Percentiles rank a stretch among this genome's conserved stretches.
Evolutionary conservation across 2,113 vertebrate species (phyloP).

Genomic region (Bucco capensis): DNA sequence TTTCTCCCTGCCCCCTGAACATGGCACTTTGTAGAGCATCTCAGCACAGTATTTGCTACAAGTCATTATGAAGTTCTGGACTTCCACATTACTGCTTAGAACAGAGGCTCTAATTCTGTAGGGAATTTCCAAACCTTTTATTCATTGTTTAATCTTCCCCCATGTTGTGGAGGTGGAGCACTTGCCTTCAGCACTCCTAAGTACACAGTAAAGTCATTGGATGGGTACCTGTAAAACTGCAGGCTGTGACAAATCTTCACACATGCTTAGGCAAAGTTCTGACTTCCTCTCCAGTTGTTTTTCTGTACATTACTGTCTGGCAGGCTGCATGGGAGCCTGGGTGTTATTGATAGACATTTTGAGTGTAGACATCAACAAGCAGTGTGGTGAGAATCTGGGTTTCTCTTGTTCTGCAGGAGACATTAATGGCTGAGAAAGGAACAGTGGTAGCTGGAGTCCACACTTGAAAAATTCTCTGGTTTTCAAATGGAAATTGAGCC

Average conservation of each 20-base stretch:
- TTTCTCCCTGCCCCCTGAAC: not conserved
- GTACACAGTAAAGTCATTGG: not conserved
- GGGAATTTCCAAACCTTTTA: slow-evolving; percentile 13
- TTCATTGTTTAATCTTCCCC: slow-evolving; percentile 2
- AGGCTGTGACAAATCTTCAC: slow-evolving; percentile 44
- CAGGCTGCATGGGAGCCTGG: not conserved
- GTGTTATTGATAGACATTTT: not conserved
- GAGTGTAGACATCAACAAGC: not conserved
- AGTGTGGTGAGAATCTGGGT: not conserved
- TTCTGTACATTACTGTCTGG: not conserved
- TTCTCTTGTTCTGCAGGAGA: not conserved
- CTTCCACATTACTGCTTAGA: not conserved
- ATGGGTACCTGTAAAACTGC: not conserved
- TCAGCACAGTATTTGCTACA: not conserved
- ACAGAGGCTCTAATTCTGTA: not conserved
- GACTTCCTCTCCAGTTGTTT: not conserved
- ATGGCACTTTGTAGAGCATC: not conserved
- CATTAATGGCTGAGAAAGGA: not conserved
- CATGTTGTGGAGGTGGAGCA: not conserved
- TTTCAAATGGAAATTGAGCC: not conserved
- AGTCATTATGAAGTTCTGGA: not conserved
- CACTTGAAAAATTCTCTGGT: not conserved
- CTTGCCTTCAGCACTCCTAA: not conserved
- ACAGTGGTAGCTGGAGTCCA: not conserved
- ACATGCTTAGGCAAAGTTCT: slow-evolving; percentile 24